phyloP scores from a whole-genome alignment of 1,140 invertebrate genomes.

The Sitodiplosis mosellana region DNA sequence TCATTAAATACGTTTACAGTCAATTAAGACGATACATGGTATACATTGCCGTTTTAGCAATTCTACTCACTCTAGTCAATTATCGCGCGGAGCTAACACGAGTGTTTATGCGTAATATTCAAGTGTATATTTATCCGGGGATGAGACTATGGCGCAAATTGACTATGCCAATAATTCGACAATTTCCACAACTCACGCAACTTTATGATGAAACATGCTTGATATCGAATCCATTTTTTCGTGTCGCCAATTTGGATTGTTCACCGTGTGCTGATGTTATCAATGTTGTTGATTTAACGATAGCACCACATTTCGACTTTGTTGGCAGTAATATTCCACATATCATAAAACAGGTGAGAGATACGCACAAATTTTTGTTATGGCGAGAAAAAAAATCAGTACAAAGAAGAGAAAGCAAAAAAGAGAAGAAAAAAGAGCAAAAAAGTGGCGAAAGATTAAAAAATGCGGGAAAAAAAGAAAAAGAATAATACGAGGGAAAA shows the following conservation, averaged over 20 bases:
- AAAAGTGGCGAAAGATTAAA: too few relatives aligned
- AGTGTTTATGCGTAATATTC: conserved; percentile 26
- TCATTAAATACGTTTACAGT: too few relatives aligned
- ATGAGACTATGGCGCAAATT: conserved; percentile 28
- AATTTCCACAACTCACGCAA: conserved; percentile 29
- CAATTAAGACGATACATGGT: too few relatives aligned
- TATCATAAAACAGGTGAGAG: background rate
- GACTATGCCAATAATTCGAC: conserved; percentile 28
- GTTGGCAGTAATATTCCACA: too few relatives aligned
- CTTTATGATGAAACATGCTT: conserved; percentile 56
- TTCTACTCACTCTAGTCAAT: background rate
- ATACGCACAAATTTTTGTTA: background rate
- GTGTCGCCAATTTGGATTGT: conserved; percentile 43
- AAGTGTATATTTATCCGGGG: conserved; percentile 30
- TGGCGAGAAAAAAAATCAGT: background rate
- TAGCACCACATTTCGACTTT: background rate
- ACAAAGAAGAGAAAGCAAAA: too few relatives aligned
- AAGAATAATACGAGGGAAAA: too few relatives aligned
- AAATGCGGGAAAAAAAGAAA: too few relatives aligned
- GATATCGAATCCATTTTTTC: conserved; percentile 50
- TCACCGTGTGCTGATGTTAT: conserved; percentile 43
- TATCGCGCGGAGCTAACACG: conserved; percentile 12
- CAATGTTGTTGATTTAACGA: conserved; percentile 24
- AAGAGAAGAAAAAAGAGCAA: too few relatives aligned
- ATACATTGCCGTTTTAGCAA: too few relatives aligned